Evolutionary conservation across 2,888 invertebrate genomes (phyloP).

Genomic region (Polymixis lichenea): DNA sequence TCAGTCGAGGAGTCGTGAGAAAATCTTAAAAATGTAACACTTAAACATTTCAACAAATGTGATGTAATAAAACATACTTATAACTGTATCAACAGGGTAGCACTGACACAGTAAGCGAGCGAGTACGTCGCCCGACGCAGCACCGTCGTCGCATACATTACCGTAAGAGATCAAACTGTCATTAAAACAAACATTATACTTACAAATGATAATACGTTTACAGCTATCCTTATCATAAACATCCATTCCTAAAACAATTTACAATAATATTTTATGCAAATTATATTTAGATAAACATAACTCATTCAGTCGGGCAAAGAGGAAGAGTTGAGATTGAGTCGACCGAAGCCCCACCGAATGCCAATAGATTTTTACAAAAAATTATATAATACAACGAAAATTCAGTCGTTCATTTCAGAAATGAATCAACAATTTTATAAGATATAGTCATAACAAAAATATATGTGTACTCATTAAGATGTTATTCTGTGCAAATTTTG

Average conservation of each 20-base stretch:
- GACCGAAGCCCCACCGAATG: constrained; percentile 63
- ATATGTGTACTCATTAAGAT: constrained; percentile 80
- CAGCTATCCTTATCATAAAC: constrained; percentile 87
- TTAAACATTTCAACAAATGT: constrained; percentile 63
- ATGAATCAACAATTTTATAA: constrained; percentile 86
- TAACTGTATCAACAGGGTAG: constrained; percentile 45
- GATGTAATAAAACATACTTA: constrained; percentile 60
- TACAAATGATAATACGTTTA: constrained; percentile 87
- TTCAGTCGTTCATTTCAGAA: constrained; percentile 83
- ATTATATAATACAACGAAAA: constrained; percentile 80
- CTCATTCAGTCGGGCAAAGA: constrained; percentile 69
- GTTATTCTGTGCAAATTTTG: constrained; percentile 68
- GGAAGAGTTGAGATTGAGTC: constrained; percentile 69
- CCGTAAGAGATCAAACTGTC: constrained; percentile 90
- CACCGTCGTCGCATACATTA: constrained; percentile 79
- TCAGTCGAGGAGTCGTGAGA: constrained; percentile 60
- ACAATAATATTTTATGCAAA: constrained; percentile 82
- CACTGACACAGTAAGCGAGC: constrained; percentile 57
- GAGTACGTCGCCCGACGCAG: constrained; percentile 62
- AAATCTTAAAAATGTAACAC: constrained; percentile 60
- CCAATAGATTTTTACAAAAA: constrained; percentile 69
- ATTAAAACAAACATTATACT: constrained; percentile 86
- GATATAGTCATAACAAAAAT: constrained; percentile 86
- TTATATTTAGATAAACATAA: constrained; percentile 76
- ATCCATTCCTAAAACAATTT: constrained; percentile 88